These are phyloP conservation scores for Serrognathus titanus DNA, from an alignment of 2,888 invertebrate genomes.

Conservation along the genomic window DNA sequence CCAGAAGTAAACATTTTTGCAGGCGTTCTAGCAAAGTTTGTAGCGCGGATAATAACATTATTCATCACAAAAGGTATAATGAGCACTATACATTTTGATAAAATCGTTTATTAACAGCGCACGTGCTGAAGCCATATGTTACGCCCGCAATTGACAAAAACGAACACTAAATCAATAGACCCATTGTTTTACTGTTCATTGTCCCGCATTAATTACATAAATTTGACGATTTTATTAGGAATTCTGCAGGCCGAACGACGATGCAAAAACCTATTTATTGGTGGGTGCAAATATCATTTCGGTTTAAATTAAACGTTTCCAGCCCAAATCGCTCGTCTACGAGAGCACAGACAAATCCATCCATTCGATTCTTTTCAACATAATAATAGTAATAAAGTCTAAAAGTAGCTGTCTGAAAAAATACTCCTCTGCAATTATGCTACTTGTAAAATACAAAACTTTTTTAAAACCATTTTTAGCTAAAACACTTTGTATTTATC, in stretches of 20 bases:
- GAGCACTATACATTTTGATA: background rate
- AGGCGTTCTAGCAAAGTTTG: no score
- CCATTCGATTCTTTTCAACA: no score
- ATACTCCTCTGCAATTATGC: no score
- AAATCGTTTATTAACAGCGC: conserved; percentile 2
- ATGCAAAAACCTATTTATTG: background rate
- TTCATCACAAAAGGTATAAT: background rate
- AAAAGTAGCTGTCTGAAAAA: no score
- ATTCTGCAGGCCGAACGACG: conserved; percentile 4
- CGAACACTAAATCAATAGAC: conserved; percentile 17
- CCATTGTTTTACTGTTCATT: conserved; percentile 13
- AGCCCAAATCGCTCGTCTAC: no score
- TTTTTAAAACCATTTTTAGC: no score
- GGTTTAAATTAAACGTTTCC: no score
- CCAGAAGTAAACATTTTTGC: no score
- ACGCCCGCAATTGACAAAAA: conserved; percentile 16
- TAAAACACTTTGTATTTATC: no score
- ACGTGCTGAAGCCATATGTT: conserved; percentile 16
- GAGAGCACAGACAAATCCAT: no score
- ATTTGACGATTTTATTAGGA: conserved; percentile 17
- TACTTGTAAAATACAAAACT: no score
- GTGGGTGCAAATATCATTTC: background rate
- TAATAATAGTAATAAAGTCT: no score
- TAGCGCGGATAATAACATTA: background rate
- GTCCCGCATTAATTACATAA: conserved; percentile 17